These are phyloP conservation scores for Trididemnum nubilum DNA, from an alignment of 23 tunicate genomes.

Conservation along the genomic window DNA sequence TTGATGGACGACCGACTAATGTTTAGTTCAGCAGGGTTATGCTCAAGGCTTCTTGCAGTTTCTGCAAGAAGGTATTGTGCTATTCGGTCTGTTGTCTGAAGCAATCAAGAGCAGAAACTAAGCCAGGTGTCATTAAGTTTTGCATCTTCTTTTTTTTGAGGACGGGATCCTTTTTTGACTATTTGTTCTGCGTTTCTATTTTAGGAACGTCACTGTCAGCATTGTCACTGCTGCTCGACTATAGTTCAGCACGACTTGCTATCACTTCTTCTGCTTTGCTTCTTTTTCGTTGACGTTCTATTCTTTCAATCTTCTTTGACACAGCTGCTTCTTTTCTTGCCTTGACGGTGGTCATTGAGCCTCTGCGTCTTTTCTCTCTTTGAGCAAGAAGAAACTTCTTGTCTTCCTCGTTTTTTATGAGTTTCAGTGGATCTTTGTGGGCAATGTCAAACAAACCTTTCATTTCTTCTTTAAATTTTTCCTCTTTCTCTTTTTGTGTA, in stretches of 20 bases:
- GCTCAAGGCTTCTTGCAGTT: neutral
- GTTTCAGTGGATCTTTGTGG: too few relatives aligned
- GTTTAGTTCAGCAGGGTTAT: neutral
- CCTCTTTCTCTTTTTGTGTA: too few relatives aligned
- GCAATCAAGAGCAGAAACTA: neutral
- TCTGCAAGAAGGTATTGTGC: neutral
- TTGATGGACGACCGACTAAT: neutral
- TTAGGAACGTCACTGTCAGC: neutral
- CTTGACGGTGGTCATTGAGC: too few relatives aligned
- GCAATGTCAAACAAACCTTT: too few relatives aligned
- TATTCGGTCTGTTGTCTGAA: neutral
- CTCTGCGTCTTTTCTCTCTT: too few relatives aligned
- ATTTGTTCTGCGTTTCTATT: neutral
- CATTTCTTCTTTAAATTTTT: too few relatives aligned
- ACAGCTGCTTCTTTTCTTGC: too few relatives aligned
- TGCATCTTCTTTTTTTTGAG: neutral
- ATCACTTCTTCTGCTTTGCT: neutral
- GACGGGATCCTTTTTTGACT: neutral
- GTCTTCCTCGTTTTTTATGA: too few relatives aligned
- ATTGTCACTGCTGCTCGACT: neutral
- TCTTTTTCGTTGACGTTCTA: neutral
- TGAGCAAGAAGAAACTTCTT: too few relatives aligned
- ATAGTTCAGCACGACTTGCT: neutral
- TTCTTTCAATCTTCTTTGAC: neutral
- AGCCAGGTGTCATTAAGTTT: neutral